Base-by-base conservation (phyloP, 2,888 invertebrate genomes). In the Parthenolecanium corni region DNA sequence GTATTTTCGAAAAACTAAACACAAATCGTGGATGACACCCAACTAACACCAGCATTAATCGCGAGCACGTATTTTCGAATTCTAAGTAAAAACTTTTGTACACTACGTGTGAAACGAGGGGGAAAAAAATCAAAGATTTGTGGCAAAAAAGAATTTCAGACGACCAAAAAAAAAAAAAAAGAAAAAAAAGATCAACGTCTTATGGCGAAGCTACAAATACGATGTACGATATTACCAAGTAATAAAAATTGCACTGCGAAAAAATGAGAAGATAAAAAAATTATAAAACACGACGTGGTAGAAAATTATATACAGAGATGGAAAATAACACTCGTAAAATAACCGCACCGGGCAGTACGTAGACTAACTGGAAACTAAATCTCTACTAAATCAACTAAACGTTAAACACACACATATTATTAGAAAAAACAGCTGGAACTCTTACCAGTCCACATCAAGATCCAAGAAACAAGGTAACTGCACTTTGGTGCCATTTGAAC, bases 281-380 rank as follows among this genome's bases (percentile, higher is more conserved):
- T 31, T 31, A 31, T 9, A n/a, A n/a, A 38, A 38, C 14, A 38
- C 38, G 38, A 12, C 14, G 14, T 11, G 9, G 38, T 38, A 11
- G 38, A 38, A 12, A 11, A 38, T 12, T 11, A 42, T 6, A 42
- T 6, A 42, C n/a, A 42, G 14, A 42, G 5, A 42, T n/a, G n/a
- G n/a, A 42, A 18, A 4, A 42, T 18, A 42, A 42, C 4, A 42
- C 44, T 21, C 54, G 9, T 42, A 24, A 25, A 6, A 56, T 42
- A 57, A 44, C 44, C 25, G 57, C 44, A 25, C 40, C 20, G 18
- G 31, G 16, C 31, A 31, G 6, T 44, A 24, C 46, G 46, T 18
- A 57, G 57, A 57, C 57, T 57, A 57, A 57, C 57, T 57, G 57
- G 57, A 57, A 57, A 57, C 57, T 57, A 31, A 31, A 57, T 25